Base-by-base conservation (phyloP, 23 tunicate genomes). In the Clavelina lepadiformis region DNA sequence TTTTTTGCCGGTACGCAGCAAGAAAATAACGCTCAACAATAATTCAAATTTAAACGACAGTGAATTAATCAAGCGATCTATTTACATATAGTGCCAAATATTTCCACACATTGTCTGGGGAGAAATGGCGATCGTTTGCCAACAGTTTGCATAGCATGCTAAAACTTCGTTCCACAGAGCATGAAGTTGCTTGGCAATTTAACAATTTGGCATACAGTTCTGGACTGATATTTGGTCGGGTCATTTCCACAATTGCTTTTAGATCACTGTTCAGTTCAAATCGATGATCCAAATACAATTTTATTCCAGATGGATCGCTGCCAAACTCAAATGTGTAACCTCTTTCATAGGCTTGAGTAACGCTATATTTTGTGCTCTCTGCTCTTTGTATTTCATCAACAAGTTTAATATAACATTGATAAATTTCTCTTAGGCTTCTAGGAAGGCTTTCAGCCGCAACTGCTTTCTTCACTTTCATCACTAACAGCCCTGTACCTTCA, bases 141-240 rank as follows among this genome's bases (percentile, higher is more conserved):
- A 58, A 28, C 65, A 58, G 65, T 58, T 58, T 58, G 35, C 35
- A 5, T n/a, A 58, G 65, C 65, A 58, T 58, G 65, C 65, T 58
- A 35, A 63, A 63, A 35, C 50, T 35, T 63, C 68, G 68, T 33
- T 63, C 68, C 50, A 63, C 21, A 5, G 50, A 7, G 68, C 50
- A 5, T 63, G 68, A 63, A 63, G 50, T 34, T 22, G 68, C 23
- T 63, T 63, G 68, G 68, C 50, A 63, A 8, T 63, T 63, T 63
- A 35, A 63, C 26, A 63, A 63, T 63, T 63, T 63, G 21, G 68
- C 68, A 63, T 63, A 63, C 49, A 63, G 50, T 63, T 35, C 68
- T 35, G 68, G 68, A 35, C 50, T 35, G 29, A 63, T 63, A 29
- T 63, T 37, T 63, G 68, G 50, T 21, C 68, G 49, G 68, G 50